Evolutionary conservation across 2,888 invertebrate species (phyloP).

Genomic region (Hypomecis punctinalis): DNA sequence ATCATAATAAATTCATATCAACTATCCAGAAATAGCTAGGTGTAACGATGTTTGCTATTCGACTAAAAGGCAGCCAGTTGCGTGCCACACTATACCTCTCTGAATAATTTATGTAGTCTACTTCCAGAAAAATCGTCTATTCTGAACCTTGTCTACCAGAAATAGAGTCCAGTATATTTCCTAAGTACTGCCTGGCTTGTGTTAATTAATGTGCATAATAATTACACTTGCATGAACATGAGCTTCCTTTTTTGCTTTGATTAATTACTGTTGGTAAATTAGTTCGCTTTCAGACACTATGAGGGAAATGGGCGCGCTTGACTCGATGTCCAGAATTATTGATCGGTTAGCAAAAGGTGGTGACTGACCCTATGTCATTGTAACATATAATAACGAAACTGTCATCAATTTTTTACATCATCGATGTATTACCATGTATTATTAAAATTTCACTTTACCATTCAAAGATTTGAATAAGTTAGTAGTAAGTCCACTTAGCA

Average conservation of each 20-base stretch:
- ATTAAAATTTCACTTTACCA: too few relatives aligned
- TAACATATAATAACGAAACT: not conserved
- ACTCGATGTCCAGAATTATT: constrained; percentile 27
- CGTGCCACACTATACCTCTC: constrained; percentile 62
- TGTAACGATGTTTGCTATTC: constrained; percentile 29
- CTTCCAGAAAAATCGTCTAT: constrained; percentile 33
- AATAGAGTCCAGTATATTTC: constrained; percentile 23
- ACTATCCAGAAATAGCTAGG: constrained; percentile 21
- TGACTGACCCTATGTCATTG: not conserved
- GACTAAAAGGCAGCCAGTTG: constrained; percentile 48
- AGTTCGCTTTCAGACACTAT: constrained; percentile 65
- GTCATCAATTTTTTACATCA: not conserved
- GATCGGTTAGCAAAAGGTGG: constrained; percentile 11
- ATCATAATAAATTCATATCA: constrained; percentile 35
- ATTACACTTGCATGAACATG: constrained; percentile 79
- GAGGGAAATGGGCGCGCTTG: constrained; percentile 33
- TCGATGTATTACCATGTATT: too few relatives aligned
- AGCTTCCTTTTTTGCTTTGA: constrained; percentile 83
- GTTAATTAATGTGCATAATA: constrained; percentile 85
- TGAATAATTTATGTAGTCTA: constrained; percentile 70
- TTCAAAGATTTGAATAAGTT: too few relatives aligned
- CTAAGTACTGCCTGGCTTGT: constrained; percentile 39
- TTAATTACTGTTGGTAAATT: constrained; percentile 78
- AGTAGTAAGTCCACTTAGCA: too few relatives aligned
- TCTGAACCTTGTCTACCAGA: constrained; percentile 27